phyloP scores from a whole-genome alignment of 2,888 invertebrate genomes.

The Eupithecia vulgata region DNA sequence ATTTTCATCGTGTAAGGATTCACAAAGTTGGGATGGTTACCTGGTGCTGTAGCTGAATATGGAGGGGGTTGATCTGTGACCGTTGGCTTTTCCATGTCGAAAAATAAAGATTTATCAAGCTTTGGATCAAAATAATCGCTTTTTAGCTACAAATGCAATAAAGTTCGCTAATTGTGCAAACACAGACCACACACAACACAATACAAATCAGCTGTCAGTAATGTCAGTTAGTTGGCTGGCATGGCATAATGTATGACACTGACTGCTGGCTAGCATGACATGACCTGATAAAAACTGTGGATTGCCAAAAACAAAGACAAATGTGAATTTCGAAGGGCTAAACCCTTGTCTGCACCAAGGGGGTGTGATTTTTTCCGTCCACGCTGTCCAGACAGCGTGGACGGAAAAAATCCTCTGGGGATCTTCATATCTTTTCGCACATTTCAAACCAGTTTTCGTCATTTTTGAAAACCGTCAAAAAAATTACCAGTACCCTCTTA shows the following conservation, averaged over 20 bases:
- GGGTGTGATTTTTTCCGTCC: too few relatives aligned
- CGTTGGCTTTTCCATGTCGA: constrained; percentile 68
- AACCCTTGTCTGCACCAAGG: too few relatives aligned
- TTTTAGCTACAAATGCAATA: constrained; percentile 33
- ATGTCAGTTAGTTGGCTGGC: not conserved
- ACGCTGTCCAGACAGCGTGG: too few relatives aligned
- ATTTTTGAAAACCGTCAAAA: too few relatives aligned
- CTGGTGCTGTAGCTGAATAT: constrained; percentile 75
- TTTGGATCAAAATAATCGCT: not conserved
- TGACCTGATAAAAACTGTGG: too few relatives aligned
- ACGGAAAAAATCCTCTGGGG: too few relatives aligned
- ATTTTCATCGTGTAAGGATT: constrained; percentile 50
- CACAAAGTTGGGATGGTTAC: constrained; percentile 53
- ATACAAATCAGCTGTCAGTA: constrained; percentile 11
- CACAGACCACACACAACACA: not conserved
- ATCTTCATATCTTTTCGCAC: too few relatives aligned
- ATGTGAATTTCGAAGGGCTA: too few relatives aligned
- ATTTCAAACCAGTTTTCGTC: too few relatives aligned
- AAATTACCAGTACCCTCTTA: too few relatives aligned
- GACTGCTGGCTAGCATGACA: not conserved
- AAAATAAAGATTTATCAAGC: not conserved
- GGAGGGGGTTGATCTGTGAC: constrained; percentile 80
- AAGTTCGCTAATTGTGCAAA: constrained; percentile 11
- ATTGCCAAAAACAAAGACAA: too few relatives aligned
- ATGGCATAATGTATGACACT: not conserved